phyloP scores from a whole-genome alignment of 2,888 invertebrate species.

The Clanis bilineata region DNA sequence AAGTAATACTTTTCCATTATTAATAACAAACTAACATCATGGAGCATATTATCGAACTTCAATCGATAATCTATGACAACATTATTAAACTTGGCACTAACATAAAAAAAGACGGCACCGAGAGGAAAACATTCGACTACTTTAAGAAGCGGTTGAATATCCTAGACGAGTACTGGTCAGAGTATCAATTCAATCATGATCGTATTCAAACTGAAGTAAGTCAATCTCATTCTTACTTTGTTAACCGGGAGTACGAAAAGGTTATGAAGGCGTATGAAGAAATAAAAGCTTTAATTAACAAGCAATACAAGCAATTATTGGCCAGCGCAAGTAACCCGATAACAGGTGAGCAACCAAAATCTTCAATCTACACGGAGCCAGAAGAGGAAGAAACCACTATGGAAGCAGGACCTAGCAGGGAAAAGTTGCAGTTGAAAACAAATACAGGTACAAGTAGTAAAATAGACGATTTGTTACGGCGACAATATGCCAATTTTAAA shows the following conservation, averaged over 20 bases:
- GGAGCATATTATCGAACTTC: conserved; percentile 14
- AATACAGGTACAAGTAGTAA: neutral
- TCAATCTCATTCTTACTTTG: neutral
- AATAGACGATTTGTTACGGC: conserved; percentile 3
- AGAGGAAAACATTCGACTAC: conserved; percentile 23
- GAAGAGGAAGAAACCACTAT: neutral
- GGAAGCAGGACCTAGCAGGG: neutral
- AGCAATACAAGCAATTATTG: neutral
- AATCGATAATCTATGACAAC: conserved; percentile 12
- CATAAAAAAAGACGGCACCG: conserved; percentile 23
- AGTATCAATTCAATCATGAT: conserved; percentile 23
- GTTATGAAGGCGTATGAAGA: conserved; percentile 9
- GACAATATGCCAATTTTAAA: neutral
- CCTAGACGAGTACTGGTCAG: conserved; percentile 24
- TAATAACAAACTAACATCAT: neutral
- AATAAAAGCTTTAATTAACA: neutral
- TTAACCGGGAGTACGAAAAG: conserved; percentile 1
- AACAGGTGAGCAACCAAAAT: neutral
- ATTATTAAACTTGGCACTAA: conserved; percentile 16
- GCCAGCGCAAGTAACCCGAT: no score
- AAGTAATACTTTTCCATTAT: neutral
- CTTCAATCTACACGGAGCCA: no score
- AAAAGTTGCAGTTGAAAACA: neutral
- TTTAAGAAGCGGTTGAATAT: conserved; percentile 20
- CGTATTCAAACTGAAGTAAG: conserved; percentile 2